Evolutionary conservation across 2,888 invertebrate species (phyloP), one percentile per base, ranked within the genome.

Genomic region (Carcina quercana): DNA sequence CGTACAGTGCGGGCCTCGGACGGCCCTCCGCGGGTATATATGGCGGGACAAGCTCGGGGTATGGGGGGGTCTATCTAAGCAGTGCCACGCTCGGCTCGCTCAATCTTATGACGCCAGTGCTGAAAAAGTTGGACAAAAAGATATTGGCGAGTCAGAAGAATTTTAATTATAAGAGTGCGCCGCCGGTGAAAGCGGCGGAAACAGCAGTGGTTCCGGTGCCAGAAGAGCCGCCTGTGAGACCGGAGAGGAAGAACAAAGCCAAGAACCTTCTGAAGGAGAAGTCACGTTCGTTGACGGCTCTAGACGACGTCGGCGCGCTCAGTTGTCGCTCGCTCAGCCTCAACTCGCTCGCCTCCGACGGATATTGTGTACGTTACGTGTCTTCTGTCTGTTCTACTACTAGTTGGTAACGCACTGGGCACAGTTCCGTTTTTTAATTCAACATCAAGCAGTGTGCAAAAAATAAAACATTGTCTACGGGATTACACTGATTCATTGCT

Each of bases 281-380:
- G 26, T 83, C 83, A 5, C 65, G 80, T 24, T 83, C 83, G 13
- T 68, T 82, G 20, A 74, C 64, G 35, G 68, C 75, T 5, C 63
- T 82, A 30, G 75, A 75, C 30, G 60, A 63, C 1, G 28, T 56
- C 17, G 67, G 53, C 3, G 50, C 56, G 8, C 74, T 85, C 59
- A 84, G 50, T 59, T 84, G 67, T 44, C 78, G 89, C 32, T 89
- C 89, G 2, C 66, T 88, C 37, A 91, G 91, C 66, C 86, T 90
- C 46, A 89, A 87, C 28, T 91, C 91, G 8, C 80, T 91, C 40
- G 88, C 91, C 52, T 94, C 94, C 38, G 94, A 94, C 79, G 94
- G 94, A 83, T 94, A 94, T 61, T 88, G 88, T 86, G 94, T 94
- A 92, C 87, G 92, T 74, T 32, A 15, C 20, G 2, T 3, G 8